phyloP scores from a whole-genome alignment of 92 coral and sea anemone genomes.

The Micromussa lordhowensis region DNA sequence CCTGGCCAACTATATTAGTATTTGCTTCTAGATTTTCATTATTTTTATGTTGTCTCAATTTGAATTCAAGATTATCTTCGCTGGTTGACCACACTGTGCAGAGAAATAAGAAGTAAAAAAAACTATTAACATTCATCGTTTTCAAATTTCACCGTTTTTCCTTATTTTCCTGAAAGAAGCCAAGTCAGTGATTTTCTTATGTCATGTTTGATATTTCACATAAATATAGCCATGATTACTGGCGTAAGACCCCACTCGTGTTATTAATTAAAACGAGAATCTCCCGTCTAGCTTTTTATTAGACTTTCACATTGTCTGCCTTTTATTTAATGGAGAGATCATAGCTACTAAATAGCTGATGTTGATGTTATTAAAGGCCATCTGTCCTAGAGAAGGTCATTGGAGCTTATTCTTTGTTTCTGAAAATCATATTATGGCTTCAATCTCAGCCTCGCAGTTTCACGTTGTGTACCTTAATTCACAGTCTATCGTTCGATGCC shows the following conservation, averaged over 20 bases:
- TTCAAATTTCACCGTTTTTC: neutral
- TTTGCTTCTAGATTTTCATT: neutral
- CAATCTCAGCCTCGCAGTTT: neutral
- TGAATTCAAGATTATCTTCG: neutral
- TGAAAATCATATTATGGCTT: neutral
- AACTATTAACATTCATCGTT: neutral
- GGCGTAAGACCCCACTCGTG: conserved; percentile 4
- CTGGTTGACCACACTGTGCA: neutral
- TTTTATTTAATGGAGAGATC: neutral
- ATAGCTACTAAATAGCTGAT: conserved; percentile 3
- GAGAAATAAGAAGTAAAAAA: too few species aligned
- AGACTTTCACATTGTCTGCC: neutral
- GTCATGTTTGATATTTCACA: neutral
- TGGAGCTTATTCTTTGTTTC: neutral
- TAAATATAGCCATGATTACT: neutral
- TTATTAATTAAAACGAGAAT: conserved; percentile 5
- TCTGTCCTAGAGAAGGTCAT: neutral
- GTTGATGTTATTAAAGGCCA: neutral
- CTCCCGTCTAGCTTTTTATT: conserved; percentile 18
- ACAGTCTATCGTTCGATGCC: neutral
- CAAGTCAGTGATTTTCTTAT: neutral
- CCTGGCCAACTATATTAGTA: neutral
- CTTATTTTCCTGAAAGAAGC: neutral
- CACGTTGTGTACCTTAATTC: neutral
- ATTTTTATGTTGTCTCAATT: neutral